Evolutionary conservation across 1,140 invertebrate species (phyloP).

Genomic region (Drosophila bipectinata): DNA sequence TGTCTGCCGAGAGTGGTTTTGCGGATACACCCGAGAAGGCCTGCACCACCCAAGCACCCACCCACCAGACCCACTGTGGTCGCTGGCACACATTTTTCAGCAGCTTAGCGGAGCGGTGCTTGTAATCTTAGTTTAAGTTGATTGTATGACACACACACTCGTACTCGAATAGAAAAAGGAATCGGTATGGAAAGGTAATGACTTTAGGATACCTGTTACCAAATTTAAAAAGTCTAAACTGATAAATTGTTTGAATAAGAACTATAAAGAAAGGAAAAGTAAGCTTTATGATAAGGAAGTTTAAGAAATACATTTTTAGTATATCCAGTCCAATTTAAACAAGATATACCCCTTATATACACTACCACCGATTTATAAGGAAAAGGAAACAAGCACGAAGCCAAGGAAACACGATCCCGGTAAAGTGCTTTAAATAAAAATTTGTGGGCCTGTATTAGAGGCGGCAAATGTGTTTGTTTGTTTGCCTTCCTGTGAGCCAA

Average conservation of each 20-base stretch:
- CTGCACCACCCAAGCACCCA: background rate
- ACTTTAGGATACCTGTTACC: background rate
- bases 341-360: background rate
- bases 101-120: conserved; percentile 68
- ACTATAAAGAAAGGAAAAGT: background rate
- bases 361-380: background rate
- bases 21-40: conserved; percentile 4
- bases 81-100: conserved; percentile 69
- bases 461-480: conserved; percentile 37
- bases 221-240: background rate
- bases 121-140: conserved; percentile 82
- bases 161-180: conserved; percentile 24
- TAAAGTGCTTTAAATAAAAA: conserved; percentile 66
- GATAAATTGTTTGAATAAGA: background rate
- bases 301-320: background rate
- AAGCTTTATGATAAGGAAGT: background rate
- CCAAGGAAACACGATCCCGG: conserved; percentile 36
- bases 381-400: conserved; percentile 1
- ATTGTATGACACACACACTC: conserved; percentile 57
- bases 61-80: conserved; percentile 22
- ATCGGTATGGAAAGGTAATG: background rate
- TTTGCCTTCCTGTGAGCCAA: conserved; percentile 28
- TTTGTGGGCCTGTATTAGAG: conserved; percentile 45
- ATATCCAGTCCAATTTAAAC: background rate
- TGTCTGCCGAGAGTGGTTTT: conserved; percentile 52